A percentile compares a stretch with the other conserved stretches of the same genome.
These are phyloP conservation scores for Parambassis ranga DNA, from an alignment of 2,797 vertebrate genomes.

Conservation along the genomic window DNA sequence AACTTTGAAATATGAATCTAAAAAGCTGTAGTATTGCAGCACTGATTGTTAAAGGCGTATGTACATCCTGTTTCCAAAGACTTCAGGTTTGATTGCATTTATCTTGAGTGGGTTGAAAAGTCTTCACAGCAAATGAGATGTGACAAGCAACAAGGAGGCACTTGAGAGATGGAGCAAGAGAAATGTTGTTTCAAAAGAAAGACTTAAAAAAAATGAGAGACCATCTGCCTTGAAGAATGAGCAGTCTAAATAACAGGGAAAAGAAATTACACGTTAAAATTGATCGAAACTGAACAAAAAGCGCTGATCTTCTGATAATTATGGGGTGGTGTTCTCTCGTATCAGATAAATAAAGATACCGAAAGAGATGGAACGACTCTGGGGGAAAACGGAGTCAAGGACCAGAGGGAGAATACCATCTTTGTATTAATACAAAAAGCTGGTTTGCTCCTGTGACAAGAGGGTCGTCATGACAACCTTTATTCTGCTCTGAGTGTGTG, in stretches of 20 bases:
- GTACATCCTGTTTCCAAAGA: background rate
- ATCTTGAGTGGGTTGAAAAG: background rate
- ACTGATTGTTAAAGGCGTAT: no score
- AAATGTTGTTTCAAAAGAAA: no score
- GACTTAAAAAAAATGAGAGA: no score
- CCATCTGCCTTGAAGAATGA: no score
- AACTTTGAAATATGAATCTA: no score
- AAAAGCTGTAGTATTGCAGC: no score
- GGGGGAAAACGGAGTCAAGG: slow-evolving; percentile 77
- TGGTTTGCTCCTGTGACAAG: slow-evolving; percentile 30
- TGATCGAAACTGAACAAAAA: background rate
- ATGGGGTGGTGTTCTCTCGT: background rate
- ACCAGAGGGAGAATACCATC: slow-evolving; percentile 42
- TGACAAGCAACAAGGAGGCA: background rate
- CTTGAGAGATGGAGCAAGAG: background rate
- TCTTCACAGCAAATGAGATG: background rate
- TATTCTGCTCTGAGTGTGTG: background rate
- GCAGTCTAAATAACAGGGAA: no score
- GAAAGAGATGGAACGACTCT: background rate
- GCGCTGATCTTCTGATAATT: background rate
- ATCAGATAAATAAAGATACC: background rate
- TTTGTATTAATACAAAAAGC: slow-evolving; percentile 28
- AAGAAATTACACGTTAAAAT: background rate
- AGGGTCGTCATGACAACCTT: slow-evolving; percentile 62
- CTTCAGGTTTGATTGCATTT: background rate